phyloP scores from a whole-genome alignment of 2,888 invertebrate species.

The Mesochorus sp. region DNA sequence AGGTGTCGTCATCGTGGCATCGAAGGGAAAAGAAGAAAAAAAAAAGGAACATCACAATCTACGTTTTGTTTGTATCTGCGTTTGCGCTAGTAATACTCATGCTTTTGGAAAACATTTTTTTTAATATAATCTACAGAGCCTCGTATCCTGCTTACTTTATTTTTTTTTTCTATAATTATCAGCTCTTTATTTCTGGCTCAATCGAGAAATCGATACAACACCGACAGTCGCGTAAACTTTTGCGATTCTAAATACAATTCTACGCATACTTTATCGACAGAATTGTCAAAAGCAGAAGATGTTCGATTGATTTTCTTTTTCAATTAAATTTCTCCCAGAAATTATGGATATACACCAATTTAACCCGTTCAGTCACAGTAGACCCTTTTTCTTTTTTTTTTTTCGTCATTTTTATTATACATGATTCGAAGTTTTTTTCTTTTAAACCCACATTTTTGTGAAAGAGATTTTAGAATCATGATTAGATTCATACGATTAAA shows the following conservation, averaged over 20 bases:
- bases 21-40: conserved; percentile 12
- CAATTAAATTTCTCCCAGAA: neutral
- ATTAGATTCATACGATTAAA: no score
- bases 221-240: conserved; percentile 34
- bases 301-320: conserved; percentile 12
- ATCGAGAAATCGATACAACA: conserved; percentile 39
- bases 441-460: no score
- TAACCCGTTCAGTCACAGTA: no score
- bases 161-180: neutral
- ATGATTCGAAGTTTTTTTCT: no score
- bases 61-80: neutral
- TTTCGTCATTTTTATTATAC: no score
- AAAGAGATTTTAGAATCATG: no score
- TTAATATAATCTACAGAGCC: conserved; percentile 23
- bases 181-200: conserved; percentile 16
- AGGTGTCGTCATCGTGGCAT: conserved; percentile 57
- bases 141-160: neutral
- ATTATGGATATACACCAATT: neutral
- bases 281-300: conserved; percentile 5
- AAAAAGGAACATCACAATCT: neutral
- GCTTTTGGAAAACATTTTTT: conserved; percentile 29
- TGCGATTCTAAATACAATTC: conserved; percentile 29
- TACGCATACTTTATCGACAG: conserved; percentile 12
- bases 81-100: conserved; percentile 33
- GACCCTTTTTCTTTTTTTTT: no score